Base-by-base conservation (phyloP, 2,113 vertebrate species). In the Hemibagrus wyckioides region DNA sequence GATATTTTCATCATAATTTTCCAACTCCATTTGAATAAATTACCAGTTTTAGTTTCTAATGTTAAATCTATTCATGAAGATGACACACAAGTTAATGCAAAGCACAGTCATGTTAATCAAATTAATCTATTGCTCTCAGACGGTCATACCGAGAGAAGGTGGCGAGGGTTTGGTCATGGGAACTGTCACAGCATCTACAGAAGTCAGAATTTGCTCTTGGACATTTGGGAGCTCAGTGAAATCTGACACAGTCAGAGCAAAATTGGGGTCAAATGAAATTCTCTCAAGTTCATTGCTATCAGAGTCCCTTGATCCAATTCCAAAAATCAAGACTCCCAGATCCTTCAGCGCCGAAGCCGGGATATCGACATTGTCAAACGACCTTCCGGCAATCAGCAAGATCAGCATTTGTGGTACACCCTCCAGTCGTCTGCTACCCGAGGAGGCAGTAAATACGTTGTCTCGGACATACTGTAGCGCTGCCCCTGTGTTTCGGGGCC, bases 361-460 rank as follows among this genome's bases (percentile, higher is more conserved):
- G 61, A 69, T 67, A 94, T 88, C 75, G 95, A 96, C 92, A 0
- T 80, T 36, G 0, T 97, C 96, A 0, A 52, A 88, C 0, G 96
- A 96, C 86, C 77, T 93, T 0, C 96, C 96, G 0, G 95, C 96
- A 30, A 89, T 94, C 41, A 97, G 90, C 39, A 97, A 90, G 39
- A 97, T 90, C 86, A 96, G 90, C 77, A 96, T 93, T 90, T 96
- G 96, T 17, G 92, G 93, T 82, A 96, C 93, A 0, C 94, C 94
- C 8, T 96, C 95, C 61, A 95, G 93, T 0, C 94, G 94, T 41
- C 96, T 95, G 90, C 96, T 96, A 11, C 96, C 96, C 1, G 95
- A 93, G 0, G 93, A 91, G 79, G 71, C 92, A 84, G 94, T 94
- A 2, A 97, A 96, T 57, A 96, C 86, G 39, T 93, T 86, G 23